phyloP scores from a whole-genome alignment of 2,113 vertebrate species.

The Saiga tatarica region DNA sequence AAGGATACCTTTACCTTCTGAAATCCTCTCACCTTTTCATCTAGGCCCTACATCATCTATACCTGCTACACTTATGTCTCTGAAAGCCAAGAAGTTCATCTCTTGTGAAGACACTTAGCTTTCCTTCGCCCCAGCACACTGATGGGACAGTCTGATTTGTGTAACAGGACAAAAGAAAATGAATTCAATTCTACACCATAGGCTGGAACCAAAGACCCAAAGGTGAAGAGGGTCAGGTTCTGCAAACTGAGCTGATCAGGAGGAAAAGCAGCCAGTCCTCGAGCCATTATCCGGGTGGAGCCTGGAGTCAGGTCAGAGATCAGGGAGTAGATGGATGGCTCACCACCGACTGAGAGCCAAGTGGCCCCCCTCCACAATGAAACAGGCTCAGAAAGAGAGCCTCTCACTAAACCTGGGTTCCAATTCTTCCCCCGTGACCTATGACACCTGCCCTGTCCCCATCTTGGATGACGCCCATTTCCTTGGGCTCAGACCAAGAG shows the following conservation, averaged over 20 bases:
- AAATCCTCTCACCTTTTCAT: background rate
- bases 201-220: background rate
- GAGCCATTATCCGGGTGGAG: accelerated
- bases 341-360: background rate
- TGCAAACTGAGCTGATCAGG: background rate
- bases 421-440: background rate
- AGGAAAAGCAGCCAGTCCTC: background rate
- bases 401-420: background rate
- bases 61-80: background rate
- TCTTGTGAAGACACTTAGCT: background rate
- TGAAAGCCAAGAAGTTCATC: background rate
- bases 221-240: background rate
- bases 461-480: background rate
- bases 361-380: background rate
- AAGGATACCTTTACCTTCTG: too few relatives aligned
- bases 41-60: background rate
- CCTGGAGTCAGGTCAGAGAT: background rate
- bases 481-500: background rate
- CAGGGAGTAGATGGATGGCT: accelerated
- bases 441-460: accelerated
- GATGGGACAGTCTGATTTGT: background rate
- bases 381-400: background rate
- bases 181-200: background rate
- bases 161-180: background rate
- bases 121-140: background rate